Percentiles rank a stretch among this genome's conserved stretches.
Evolutionary conservation across 2,113 vertebrate genomes (phyloP).

Genomic region (Fregata magnificens): DNA sequence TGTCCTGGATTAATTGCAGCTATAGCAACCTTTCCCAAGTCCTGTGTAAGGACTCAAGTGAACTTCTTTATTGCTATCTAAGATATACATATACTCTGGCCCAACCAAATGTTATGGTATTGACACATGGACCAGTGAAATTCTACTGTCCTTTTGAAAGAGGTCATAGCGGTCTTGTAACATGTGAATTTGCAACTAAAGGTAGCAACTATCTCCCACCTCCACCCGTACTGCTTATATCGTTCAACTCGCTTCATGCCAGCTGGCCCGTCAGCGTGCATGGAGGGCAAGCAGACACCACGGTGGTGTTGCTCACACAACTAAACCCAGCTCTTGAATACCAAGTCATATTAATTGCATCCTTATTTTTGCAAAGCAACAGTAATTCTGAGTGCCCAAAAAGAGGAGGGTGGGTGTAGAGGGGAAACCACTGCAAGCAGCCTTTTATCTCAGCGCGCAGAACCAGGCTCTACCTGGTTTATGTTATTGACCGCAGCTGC

Average conservation of each 20-base stretch:
- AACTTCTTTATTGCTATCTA: neutral
- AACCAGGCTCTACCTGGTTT: neutral
- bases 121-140: neutral
- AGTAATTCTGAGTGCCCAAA: neutral
- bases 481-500: fast-evolving
- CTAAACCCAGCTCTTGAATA: neutral
- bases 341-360: fast-evolving
- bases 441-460: fast-evolving
- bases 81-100: neutral
- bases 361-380: neutral
- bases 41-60: neutral
- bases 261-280: neutral
- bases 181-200: neutral
- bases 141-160: fast-evolving
- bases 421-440: no score
- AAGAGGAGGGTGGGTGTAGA: neutral
- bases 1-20: neutral
- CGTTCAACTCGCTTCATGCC: neutral
- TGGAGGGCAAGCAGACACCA: neutral
- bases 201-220: neutral
- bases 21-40: neutral
- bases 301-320: fast-evolving
- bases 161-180: neutral
- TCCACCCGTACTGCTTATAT: neutral
- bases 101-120: neutral